phyloP scores from a whole-genome alignment of 2,113 vertebrate species.

The Pionites leucogaster region DNA sequence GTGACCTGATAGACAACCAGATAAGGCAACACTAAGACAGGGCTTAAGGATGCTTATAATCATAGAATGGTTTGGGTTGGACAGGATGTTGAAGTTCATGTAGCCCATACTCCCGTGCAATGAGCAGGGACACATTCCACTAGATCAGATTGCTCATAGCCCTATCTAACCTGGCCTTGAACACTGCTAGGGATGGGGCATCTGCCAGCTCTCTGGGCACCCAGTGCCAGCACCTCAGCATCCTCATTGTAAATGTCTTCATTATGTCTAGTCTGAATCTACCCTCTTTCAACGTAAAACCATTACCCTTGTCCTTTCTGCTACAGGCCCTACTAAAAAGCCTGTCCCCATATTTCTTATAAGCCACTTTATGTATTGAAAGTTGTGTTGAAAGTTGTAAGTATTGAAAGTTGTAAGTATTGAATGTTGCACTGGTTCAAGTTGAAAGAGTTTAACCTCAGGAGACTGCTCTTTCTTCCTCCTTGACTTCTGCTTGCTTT shows the following conservation, averaged over 20 bases:
- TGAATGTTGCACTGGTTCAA: background rate
- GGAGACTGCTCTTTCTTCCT: background rate
- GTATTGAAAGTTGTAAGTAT: fast-evolving
- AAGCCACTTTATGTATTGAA: fast-evolving
- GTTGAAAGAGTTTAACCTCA: background rate
- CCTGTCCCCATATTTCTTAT: background rate
- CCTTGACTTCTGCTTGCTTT: background rate
- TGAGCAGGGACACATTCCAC: background rate
- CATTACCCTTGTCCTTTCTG: background rate
- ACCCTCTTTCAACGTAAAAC: background rate
- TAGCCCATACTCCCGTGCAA: fast-evolving
- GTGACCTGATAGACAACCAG: background rate
- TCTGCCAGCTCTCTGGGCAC: background rate
- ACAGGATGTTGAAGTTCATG: fast-evolving
- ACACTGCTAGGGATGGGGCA: background rate
- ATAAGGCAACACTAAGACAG: background rate
- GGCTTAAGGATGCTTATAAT: background rate
- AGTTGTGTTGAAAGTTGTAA: background rate
- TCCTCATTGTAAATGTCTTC: fast-evolving
- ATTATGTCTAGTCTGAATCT: background rate
- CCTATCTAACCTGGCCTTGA: fast-evolving
- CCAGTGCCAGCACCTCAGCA: fast-evolving
- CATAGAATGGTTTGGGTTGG: fast-evolving
- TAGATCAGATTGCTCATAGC: background rate
- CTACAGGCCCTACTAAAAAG: background rate